Evolutionary conservation across 2,888 invertebrate genomes (phyloP).

Genomic region (Autographa pulchrina): DNA sequence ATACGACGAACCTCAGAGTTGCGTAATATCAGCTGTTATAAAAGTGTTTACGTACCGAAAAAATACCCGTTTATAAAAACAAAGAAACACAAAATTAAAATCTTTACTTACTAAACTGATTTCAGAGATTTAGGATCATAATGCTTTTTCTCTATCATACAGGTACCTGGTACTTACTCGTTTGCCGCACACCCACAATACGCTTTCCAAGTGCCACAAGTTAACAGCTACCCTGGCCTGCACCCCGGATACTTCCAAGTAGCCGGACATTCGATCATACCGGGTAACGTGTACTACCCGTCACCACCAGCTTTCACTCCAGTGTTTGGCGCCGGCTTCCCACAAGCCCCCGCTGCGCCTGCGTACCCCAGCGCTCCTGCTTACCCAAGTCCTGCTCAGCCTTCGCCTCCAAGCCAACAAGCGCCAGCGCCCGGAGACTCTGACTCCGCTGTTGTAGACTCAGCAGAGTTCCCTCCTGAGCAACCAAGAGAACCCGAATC

Average conservation of each 20-base stretch:
- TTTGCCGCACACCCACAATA: conserved; percentile 73
- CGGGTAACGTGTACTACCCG: conserved; percentile 71
- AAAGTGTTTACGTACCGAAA: too few species aligned
- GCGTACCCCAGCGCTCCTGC: conserved; percentile 60
- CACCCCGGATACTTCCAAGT: conserved; percentile 73
- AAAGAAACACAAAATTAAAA: background rate
- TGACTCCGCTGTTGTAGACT: conserved; percentile 82
- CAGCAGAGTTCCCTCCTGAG: conserved; percentile 72
- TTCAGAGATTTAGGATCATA: background rate
- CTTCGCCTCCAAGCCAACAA: conserved; percentile 46
- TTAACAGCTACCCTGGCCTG: conserved; percentile 66
- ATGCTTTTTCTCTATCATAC: conserved; percentile 51
- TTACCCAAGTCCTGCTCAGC: conserved; percentile 53
- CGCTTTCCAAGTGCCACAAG: conserved; percentile 72
- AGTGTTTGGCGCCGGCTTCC: conserved; percentile 45
- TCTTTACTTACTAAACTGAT: too few species aligned
- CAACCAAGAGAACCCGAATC: conserved; percentile 62
- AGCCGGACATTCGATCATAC: conserved; percentile 70
- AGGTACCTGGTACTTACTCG: conserved; percentile 75
- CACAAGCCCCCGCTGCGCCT: conserved; percentile 20
- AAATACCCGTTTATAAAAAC: too few species aligned
- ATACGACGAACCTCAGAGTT: too few species aligned
- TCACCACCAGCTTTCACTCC: conserved; percentile 55
- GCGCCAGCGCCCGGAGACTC: conserved; percentile 71
- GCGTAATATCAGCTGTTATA: too few species aligned